Evolutionary conservation across 2,797 vertebrate genomes (phyloP), one percentile per base, ranked within the genome.

Genomic region (Mus minutoides): DNA sequence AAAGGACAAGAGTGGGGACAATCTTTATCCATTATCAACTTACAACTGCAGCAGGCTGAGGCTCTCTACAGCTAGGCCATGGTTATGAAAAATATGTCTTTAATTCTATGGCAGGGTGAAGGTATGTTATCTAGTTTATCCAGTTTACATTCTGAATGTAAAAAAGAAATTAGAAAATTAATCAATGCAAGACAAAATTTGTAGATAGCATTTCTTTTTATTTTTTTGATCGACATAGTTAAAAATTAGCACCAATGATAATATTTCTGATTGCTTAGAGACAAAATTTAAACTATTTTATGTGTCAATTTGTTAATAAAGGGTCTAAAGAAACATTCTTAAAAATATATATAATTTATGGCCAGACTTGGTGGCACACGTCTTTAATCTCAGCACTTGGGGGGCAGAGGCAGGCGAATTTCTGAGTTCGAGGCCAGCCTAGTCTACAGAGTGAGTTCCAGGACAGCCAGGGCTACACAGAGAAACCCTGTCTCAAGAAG

Each of bases 131-230:
- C 37, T 3, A 93, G 34, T 8, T 62, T 29, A 75, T 77, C 37
- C 43, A 86, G 46, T 75, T 96, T 92, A 91, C 88, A 88, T 78
- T 91, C 58, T 24, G 22, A 64, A 90, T 3, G 22, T 76, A 43
- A 88, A n/a, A 49, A 92, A 88, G 24, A 54, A 5, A 95, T 29
- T 75, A 17, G 79, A 93, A 83, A 88, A n/a, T 92, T 93, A 91
- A 58, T 86, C 22, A 78, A 11, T 90, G 10, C 62, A 87, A 83
- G 31, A 89, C 56, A 88, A 85, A 96, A 95, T 22, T 87, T 84
- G 46, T 58, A 24, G 3, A 60, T 26, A 67, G 0, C 3, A 43
- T 86, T 95, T 94, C 89, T 49, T 77, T 73, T 54, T 73, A 60
- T 19, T 89, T 80, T 94, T 79, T 46, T 91, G n/a, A 75, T 49